phyloP scores from a whole-genome alignment of 2,113 vertebrate species.

The Anolis carolinensis region DNA sequence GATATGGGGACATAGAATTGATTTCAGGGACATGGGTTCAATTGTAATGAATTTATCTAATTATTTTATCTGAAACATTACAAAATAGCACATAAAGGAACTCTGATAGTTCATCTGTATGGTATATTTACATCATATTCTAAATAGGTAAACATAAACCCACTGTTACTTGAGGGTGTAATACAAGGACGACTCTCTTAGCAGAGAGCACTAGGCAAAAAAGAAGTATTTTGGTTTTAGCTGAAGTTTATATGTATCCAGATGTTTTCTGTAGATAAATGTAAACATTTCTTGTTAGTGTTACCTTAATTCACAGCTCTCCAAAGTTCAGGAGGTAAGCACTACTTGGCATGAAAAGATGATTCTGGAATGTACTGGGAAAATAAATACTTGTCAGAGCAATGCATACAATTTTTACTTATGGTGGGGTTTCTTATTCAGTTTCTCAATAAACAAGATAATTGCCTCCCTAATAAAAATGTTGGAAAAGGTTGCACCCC shows the following conservation, averaged over 20 bases:
- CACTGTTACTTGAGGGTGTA: neutral
- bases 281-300: neutral
- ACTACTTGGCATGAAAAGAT: conserved; percentile 56
- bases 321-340: conserved; percentile 42
- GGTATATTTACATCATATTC: neutral
- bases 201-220: neutral
- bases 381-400: conserved; percentile 44
- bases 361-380: conserved; percentile 30
- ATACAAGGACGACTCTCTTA: neutral
- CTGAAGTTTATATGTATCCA: neutral
- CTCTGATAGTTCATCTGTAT: neutral
- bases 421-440: conserved; percentile 52
- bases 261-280: neutral
- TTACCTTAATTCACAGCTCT: conserved; percentile 6
- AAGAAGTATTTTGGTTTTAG: neutral
- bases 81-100: neutral
- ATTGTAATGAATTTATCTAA: neutral
- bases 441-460: conserved; percentile 35
- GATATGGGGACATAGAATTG: neutral
- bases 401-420: conserved; percentile 58
- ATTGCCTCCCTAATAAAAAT: neutral
- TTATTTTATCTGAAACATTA: neutral
- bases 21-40: neutral
- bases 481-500: conserved; percentile 8
- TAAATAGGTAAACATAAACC: neutral